These are phyloP conservation scores for Barbus barbus DNA, from an alignment of 2,113 vertebrate genomes.

Conservation along the genomic window DNA sequence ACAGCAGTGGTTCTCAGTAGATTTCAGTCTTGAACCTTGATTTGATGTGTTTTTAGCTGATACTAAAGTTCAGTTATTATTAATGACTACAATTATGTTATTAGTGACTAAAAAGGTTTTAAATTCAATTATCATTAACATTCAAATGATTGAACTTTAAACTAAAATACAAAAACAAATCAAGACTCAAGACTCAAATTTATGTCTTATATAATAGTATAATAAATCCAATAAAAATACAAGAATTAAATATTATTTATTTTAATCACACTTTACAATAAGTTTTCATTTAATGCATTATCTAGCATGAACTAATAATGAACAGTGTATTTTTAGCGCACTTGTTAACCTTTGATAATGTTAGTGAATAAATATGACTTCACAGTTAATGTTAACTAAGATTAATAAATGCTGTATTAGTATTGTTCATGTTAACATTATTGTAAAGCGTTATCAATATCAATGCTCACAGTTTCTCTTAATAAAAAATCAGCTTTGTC, in stretches of 20 bases:
- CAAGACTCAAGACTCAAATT: neutral
- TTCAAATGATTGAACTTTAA: neutral
- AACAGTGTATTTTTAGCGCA: no score
- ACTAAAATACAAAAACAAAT: neutral
- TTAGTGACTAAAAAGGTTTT: neutral
- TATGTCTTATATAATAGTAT: neutral
- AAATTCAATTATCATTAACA: neutral
- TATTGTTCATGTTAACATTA: no score
- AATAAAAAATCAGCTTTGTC: neutral
- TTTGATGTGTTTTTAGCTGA: neutral
- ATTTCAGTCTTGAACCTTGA: no score
- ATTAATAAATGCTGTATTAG: no score
- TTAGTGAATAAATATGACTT: no score
- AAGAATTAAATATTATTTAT: fast-evolving
- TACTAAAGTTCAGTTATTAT: neutral
- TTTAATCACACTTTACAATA: neutral
- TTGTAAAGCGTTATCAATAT: neutral
- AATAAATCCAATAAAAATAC: neutral
- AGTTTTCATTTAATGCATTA: no score
- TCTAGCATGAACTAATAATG: no score
- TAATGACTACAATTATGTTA: no score
- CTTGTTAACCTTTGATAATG: no score
- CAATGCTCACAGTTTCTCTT: neutral
- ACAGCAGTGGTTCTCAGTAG: neutral
- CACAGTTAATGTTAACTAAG: no score